Percentiles rank a stretch among this genome's conserved stretches.
These are phyloP conservation scores for Microchirus variegatus DNA, from an alignment of 2,797 vertebrate species.

Conservation along the genomic window DNA sequence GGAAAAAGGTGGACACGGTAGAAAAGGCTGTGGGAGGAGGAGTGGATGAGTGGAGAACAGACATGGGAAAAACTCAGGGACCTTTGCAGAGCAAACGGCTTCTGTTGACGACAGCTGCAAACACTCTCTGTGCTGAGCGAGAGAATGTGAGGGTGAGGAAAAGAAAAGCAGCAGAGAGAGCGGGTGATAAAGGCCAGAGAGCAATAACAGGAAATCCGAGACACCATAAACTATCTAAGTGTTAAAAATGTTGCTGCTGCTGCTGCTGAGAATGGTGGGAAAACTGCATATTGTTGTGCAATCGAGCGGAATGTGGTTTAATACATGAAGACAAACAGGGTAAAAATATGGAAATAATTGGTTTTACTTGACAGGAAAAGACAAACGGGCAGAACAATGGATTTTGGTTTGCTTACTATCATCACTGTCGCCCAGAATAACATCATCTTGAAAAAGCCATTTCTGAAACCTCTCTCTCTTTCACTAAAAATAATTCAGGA, in stretches of 20 bases:
- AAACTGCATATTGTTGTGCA: slow-evolving; percentile 1
- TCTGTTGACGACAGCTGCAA: slow-evolving; percentile 49
- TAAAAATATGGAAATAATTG: not conserved
- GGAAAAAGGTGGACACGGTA: too few species aligned
- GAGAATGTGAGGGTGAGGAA: slow-evolving; percentile 3
- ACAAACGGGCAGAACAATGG: too few species aligned
- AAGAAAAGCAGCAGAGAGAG: slow-evolving; percentile 10
- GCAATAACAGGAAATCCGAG: slow-evolving; percentile 14
- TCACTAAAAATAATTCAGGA: not conserved
- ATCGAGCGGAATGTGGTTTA: not conserved
- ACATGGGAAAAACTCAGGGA: slow-evolving; percentile 5
- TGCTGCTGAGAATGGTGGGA: not conserved
- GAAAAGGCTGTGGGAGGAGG: too few species aligned
- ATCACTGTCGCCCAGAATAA: too few species aligned
- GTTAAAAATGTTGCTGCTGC: slow-evolving; percentile 7
- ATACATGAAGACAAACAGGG: not conserved
- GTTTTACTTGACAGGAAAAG: too few species aligned
- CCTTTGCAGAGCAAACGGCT: slow-evolving; percentile 12
- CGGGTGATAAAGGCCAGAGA: not conserved
- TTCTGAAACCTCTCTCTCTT: too few species aligned
- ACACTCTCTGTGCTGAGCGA: slow-evolving; percentile 7
- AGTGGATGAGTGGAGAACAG: slow-evolving; percentile 1
- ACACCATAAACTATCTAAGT: slow-evolving; percentile 3
- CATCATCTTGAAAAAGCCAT: too few species aligned
- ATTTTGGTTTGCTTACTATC: too few species aligned